phyloP scores from a whole-genome alignment of 2,888 invertebrate genomes.

The Cerastis leucographa region DNA sequence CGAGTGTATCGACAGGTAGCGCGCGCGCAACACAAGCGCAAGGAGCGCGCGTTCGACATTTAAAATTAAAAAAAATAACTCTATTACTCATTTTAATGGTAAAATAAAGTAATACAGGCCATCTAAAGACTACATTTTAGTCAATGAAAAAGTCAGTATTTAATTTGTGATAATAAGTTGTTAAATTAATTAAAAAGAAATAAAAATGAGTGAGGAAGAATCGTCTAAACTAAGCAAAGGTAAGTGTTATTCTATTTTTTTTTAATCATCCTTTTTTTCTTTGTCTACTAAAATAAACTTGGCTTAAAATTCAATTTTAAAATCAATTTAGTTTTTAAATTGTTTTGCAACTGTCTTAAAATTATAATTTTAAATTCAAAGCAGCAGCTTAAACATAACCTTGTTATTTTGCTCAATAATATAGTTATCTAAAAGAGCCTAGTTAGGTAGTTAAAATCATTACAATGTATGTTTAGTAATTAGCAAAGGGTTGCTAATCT shows the following conservation, averaged over 20 bases:
- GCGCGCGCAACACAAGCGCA: conserved; percentile 58
- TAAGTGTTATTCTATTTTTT: conserved; percentile 23
- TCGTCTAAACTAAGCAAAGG: conserved; percentile 45
- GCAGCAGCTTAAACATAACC: too few relatives aligned
- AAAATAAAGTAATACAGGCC: background rate
- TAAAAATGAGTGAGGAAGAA: conserved; percentile 46
- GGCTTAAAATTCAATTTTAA: background rate
- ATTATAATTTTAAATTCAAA: background rate
- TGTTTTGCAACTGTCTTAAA: background rate
- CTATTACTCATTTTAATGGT: conserved; percentile 20
- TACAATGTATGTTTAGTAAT: background rate
- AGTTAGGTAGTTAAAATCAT: too few relatives aligned
- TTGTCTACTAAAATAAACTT: background rate
- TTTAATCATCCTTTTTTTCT: background rate
- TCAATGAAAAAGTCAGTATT: conserved; percentile 5
- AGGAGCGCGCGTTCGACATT: conserved; percentile 28
- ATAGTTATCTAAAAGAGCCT: background rate
- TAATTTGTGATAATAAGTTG: conserved; percentile 19
- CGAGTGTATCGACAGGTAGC: conserved; percentile 73
- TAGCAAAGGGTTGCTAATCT: background rate
- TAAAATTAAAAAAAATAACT: background rate
- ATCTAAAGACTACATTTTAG: background rate
- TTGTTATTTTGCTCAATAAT: background rate
- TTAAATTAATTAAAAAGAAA: background rate
- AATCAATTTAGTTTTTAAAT: background rate